Conservation (phyloP, 2,888 invertebrate genomes). For the Agrochola circellaris region DNA sequence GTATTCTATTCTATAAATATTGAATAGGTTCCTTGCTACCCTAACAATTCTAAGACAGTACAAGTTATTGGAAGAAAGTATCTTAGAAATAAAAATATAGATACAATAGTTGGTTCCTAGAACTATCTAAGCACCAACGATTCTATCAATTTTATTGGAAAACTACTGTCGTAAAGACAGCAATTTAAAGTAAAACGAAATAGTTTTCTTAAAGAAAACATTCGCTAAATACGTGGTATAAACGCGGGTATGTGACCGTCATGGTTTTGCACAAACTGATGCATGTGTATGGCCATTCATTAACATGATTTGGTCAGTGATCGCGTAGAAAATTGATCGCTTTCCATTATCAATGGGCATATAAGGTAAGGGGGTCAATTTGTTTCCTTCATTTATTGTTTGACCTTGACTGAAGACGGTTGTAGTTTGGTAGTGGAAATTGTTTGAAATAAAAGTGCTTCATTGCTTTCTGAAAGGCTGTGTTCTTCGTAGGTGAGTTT, state of each 20-base stretch:
- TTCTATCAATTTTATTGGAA: conserved; percentile 46
- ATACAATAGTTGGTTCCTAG: conserved; percentile 15
- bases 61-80: neutral
- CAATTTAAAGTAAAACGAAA: conserved; percentile 42
- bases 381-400: conserved; percentile 73
- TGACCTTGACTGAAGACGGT: conserved; percentile 75
- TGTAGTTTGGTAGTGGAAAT: conserved; percentile 52
- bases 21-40: neutral
- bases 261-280: conserved; percentile 76
- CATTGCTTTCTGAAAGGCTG: neutral
- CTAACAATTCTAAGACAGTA: neutral
- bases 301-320: conserved; percentile 85
- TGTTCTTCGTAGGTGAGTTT: conserved; percentile 27
- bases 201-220: conserved; percentile 43
- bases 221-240: conserved; percentile 46
- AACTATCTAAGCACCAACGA: conserved; percentile 1
- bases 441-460: conserved; percentile 26
- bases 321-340: conserved; percentile 82
- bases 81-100: neutral
- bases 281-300: conserved; percentile 73
- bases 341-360: conserved; percentile 79
- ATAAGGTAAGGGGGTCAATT: conserved; percentile 79
- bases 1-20: neutral
- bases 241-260: conserved; percentile 67
- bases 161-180: conserved; percentile 44